Evolutionary conservation across 2,888 invertebrate genomes (phyloP), one percentile per base, ranked within the genome.

Genomic region (Drosophila mimetica): DNA sequence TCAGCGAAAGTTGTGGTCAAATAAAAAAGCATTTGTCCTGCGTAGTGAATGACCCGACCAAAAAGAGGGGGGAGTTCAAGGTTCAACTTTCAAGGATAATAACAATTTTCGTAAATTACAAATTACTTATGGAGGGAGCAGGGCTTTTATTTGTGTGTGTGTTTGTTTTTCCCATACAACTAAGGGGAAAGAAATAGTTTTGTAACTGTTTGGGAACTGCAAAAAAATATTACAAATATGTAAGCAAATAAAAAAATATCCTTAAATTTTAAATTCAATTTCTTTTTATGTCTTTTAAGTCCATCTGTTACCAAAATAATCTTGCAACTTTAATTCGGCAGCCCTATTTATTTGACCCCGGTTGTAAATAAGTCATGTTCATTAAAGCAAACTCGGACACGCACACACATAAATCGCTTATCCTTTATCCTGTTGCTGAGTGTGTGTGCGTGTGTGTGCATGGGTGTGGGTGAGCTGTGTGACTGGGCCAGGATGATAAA

Each of bases 401-500:
- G 64, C 79, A 77, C 71, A 76, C 64, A 78, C 81, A 84, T 86
- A 84, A 83, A 83, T 81, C 64, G 81, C 83, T 75, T 86, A 86
- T 86, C 79, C 86, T 77, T 82, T 81, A 81, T 81, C 85, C 81
- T 81, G 81, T 85, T 82, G 81, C 85, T 77, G 36, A 46, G 58
- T 32, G 69, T 28, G 51, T 60, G 36, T 16, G 47, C 18, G 32
- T 2, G 34, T n/a, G n/a, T n/a, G n/a, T n/a, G n/a, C n/a, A n/a
- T n/a, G n/a, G n/a, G n/a, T n/a, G 36, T 16, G 47, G 32, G 32
- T 2, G 34, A n/a, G 34, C 36, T 50, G 53, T 50, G 54, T 30
- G 51, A 54, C 64, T 66, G 47, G 71, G 59, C 66, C 53, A 64
- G 44, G 59, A 74, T 79, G 91, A 91, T 91, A 91, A 91, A 91